A percentile compares a stretch with the other conserved stretches of the same genome.
Conservation (phyloP, 2,113 vertebrate genomes). For the Mionectes macconnelli region DNA sequence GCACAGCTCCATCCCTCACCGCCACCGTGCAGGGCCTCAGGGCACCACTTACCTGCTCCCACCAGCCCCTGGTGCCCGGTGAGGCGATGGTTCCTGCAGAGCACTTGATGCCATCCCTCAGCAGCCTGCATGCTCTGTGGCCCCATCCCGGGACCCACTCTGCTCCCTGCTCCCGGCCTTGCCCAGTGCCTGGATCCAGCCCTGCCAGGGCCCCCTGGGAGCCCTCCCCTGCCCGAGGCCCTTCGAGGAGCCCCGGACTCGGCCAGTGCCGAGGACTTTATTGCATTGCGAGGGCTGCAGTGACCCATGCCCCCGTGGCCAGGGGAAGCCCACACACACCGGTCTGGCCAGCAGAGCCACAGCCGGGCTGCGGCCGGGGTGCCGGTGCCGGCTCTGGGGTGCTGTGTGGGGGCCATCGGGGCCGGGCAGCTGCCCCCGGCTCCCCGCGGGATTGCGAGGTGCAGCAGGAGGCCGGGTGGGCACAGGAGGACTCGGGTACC, state of each 20-base stretch:
- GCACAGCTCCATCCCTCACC: not conserved
- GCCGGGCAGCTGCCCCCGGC: not conserved
- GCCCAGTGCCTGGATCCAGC: not conserved
- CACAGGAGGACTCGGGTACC: not conserved
- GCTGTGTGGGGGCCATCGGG: not conserved
- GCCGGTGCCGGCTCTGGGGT: not conserved
- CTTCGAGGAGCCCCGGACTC: not conserved
- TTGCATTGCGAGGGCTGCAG: slow-evolving; percentile 20
- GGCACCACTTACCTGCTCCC: slow-evolving; percentile 23
- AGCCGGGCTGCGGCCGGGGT: not conserved
- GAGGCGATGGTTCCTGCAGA: not conserved
- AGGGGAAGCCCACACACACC: not conserved
- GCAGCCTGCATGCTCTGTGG: accelerated
- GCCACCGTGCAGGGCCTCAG: not conserved
- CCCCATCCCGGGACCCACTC: not conserved
- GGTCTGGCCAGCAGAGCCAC: not conserved
- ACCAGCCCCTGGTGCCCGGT: not conserved
- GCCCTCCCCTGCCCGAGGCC: not conserved
- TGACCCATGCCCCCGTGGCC: not conserved
- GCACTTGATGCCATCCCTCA: not conserved
- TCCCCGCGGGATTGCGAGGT: not conserved
- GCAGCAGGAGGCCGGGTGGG: not conserved
- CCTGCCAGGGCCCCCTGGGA: not conserved
- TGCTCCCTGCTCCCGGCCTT: not conserved
- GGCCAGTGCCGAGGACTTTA: slow-evolving; percentile 43